A percentile compares a stretch with the other conserved stretches of the same genome.
Conservation (phyloP, 1,140 invertebrate genomes). For the Cydia strobilella region DNA sequence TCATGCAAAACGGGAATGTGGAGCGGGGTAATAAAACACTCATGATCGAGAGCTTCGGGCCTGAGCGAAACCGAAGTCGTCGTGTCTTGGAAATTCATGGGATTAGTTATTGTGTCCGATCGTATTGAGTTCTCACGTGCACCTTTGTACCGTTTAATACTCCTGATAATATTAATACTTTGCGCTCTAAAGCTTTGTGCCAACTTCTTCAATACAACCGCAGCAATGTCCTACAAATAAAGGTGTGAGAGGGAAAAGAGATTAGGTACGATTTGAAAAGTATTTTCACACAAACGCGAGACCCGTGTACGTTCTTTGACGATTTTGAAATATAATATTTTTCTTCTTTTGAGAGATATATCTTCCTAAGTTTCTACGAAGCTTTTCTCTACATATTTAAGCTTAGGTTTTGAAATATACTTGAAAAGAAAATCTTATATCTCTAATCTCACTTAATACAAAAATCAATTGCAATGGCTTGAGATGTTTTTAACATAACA, state of each 20-base stretch:
- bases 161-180: slow-evolving; percentile 11
- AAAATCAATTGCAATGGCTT: neutral
- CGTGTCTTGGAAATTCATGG: neutral
- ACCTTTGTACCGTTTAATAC: slow-evolving; percentile 27
- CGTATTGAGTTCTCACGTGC: neutral
- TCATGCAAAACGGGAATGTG: neutral
- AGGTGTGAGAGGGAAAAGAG: slow-evolving; percentile 19
- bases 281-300: slow-evolving; percentile 21
- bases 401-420: neutral
- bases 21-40: slow-evolving; percentile 12
- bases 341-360: neutral
- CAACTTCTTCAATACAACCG: slow-evolving; percentile 27
- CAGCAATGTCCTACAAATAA: slow-evolving; percentile 13
- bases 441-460: neutral
- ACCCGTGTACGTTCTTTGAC: neutral
- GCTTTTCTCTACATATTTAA: neutral
- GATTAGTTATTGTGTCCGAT: slow-evolving; percentile 22
- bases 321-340: slow-evolving; percentile 13
- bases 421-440: neutral
- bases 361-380: neutral
- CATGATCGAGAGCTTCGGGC: neutral
- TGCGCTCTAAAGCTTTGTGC: slow-evolving; percentile 22
- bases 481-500: too few relatives aligned
- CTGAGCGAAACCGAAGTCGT: neutral
- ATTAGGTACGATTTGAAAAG: slow-evolving; percentile 27